Base-by-base conservation (phyloP, 2,113 vertebrate species). In the Sphaerodactylus townsendi region DNA sequence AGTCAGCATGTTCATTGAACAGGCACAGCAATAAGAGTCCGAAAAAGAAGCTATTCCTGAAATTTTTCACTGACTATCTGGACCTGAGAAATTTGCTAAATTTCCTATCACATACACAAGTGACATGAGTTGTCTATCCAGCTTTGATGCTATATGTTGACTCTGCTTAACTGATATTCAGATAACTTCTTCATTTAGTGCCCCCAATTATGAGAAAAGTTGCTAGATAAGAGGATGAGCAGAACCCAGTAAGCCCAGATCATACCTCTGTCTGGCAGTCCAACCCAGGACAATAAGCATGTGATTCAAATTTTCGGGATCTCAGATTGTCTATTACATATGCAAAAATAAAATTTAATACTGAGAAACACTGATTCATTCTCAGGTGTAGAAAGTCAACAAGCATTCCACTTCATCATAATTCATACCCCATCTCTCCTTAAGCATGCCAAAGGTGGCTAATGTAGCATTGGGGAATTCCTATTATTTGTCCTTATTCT, bases 281-380 rank as follows among this genome's bases (percentile, higher is more conserved):
- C n/a, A n/a, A n/a, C n/a, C n/a, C n/a, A n/a, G n/a, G n/a, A n/a
- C n/a, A n/a, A n/a, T n/a, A n/a, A 1, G 21, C 30, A 44, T 44
- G 17, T 23, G 13, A 25, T 59, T 81, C 25, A 81, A 69, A 50
- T 73, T 25, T 9, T 25, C 37, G 33, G 33, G 21, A 17, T 53
- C 48, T 76, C 33, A 8, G 33, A 21, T 53, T 3, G 33, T 10
- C 21, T 50, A 25, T 33, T 10, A 75, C 21, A 53, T 53, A 35
- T 35, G 41, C 83, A 86, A 91, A 92, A 13, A 88, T 88, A 91
- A 13, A 89, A 85, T 85, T 83, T 46, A 90, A 89, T 85, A 85
- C 89, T 87, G 50, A 90, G 64, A 84, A 93, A 84, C 56, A 83
- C 48, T 88, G 92, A 91, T 88, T 92, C 84, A 87, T 74, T 80